Base-by-base conservation (phyloP, 2,797 vertebrate species). In the Gambusia yucatana region DNA sequence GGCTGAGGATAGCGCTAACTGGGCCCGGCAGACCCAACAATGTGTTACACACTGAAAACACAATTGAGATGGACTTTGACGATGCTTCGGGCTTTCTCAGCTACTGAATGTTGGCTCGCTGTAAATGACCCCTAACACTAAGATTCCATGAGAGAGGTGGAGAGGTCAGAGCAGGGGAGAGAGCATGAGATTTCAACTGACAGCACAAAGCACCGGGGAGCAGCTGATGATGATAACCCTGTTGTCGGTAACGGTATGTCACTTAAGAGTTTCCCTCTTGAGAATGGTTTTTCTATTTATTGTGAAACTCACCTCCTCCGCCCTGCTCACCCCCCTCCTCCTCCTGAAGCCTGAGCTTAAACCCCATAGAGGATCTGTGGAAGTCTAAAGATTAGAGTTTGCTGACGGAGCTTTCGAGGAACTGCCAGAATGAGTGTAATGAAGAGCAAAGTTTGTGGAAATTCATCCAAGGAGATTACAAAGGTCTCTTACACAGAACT, bases 361-460 rank as follows among this genome's bases (percentile, higher is more conserved):
- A 69, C 22, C 41, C 11, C 67, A 16, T n/a, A 69, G 67, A n/a
- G 67, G 41, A 69, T 44, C 41, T 44, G 67, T 69, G 41, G 67
- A n/a, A 43, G 41, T 20, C 61, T 65, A 28, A 33, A 65, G 67
- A 69, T 69, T 69, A 69, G 11, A 44, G 67, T 44, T 69, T 69
- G 39, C 67, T 69, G 67, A 69, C 67, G 11, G 67, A 28, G 67
- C 67, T 44, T 69, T 69, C 22, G 25, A 69, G 67, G 67, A 69
- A 44, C 67, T 69, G 67, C 67, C 39, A 69, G n/a, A 69, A 69
- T 44, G 67, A 44, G n/a, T 69, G 67, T 43, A 69, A 43, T 44
- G 67, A n/a, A n/a, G 67, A 44, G 67, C 65, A 69, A 69, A 69
- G 39, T 75, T 57, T 75, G 39, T 57, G 28, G 44, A 33, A 47